A percentile compares a stretch with the other conserved stretches of the same genome.
Conservation (phyloP, 1,140 invertebrate species). For the Dreissena polymorpha region DNA sequence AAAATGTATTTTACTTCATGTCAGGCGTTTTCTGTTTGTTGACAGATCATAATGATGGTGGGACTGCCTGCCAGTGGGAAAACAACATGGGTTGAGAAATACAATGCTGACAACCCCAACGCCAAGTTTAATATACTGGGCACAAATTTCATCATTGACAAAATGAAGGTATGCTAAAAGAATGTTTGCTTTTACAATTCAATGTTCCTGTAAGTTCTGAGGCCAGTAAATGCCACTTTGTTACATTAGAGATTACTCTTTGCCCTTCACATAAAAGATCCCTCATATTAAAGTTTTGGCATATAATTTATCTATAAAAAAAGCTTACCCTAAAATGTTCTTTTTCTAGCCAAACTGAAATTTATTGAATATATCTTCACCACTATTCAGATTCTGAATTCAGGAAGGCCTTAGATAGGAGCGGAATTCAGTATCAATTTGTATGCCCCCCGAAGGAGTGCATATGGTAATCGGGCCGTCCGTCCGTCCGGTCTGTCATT, state of each 20-base stretch:
- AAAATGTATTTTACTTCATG: too few relatives aligned
- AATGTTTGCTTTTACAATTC: not conserved
- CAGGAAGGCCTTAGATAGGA: too few relatives aligned
- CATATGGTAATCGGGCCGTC: too few relatives aligned
- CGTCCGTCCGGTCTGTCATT: too few relatives aligned
- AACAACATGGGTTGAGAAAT: constrained; percentile 91
- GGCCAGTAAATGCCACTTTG: not conserved
- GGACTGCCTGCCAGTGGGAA: constrained; percentile 95
- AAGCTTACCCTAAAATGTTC: too few relatives aligned
- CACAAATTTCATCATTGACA: constrained; percentile 90
- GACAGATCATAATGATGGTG: constrained; percentile 92
- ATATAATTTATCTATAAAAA: not conserved
- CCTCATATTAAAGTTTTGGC: not conserved
- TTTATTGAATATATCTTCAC: too few relatives aligned
- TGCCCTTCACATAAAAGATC: too few relatives aligned
- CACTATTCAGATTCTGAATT: too few relatives aligned
- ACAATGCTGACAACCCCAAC: constrained; percentile 85
- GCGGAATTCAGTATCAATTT: too few relatives aligned
- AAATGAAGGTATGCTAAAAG: constrained; percentile 89
- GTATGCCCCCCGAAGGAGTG: too few relatives aligned
- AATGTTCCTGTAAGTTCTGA: not conserved
- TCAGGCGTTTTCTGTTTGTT: constrained; percentile 40
- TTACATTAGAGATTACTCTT: too few relatives aligned
- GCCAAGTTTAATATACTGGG: constrained; percentile 93
- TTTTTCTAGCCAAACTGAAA: too few relatives aligned